Base-by-base conservation (phyloP, 2,113 vertebrate genomes). In the Hemiprocne comata region DNA sequence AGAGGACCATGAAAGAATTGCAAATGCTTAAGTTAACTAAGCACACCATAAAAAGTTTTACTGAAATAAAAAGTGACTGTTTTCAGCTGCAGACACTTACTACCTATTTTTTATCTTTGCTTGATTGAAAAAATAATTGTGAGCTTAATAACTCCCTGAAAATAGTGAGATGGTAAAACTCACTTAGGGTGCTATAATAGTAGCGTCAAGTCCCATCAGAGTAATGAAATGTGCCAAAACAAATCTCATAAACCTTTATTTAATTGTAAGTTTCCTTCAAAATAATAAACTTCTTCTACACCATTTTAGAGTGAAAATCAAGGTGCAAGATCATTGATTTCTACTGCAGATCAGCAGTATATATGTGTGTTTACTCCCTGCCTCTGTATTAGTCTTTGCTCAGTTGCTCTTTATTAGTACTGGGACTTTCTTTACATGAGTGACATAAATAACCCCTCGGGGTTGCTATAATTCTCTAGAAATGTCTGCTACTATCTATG, bases 11-110 rank as follows among this genome's bases (percentile, higher is more conserved):
- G 42, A 54, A 92, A 85, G 90, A 44, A 85, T 91, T 96, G 77
- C 81, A 95, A 92, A 95, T 95, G 90, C 58, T 91, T 36, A 76
- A 82, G 42, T 87, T 96, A 95, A 95, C 76, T 92, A 96, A 96
- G 67, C 75, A 72, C 14, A 14, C 38, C 72, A 29, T 89, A 83
- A 91, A 91, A 94, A 61, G n/a, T 93, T 91, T 92, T 73, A 69
- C 25, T 88, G 90, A 85, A 91, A 83, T 74, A 72, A 87, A 84
- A 90, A 72, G 77, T 65, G 65, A 66, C 61, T 67, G 15, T 38
- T 81, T 90, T 51, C 72, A 90, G 29, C 55, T 89, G 48, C 21
- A 86, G 51, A 44, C 24, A 73, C 10, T 23, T 85, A 34, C 23
- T 50, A 69, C 25, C 28, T 53, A 44, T 54, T 85, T 91, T 90